Percentiles rank a stretch among this genome's conserved stretches.
phyloP scores from a whole-genome alignment of 1,140 invertebrate genomes.

The Euura lappo region DNA sequence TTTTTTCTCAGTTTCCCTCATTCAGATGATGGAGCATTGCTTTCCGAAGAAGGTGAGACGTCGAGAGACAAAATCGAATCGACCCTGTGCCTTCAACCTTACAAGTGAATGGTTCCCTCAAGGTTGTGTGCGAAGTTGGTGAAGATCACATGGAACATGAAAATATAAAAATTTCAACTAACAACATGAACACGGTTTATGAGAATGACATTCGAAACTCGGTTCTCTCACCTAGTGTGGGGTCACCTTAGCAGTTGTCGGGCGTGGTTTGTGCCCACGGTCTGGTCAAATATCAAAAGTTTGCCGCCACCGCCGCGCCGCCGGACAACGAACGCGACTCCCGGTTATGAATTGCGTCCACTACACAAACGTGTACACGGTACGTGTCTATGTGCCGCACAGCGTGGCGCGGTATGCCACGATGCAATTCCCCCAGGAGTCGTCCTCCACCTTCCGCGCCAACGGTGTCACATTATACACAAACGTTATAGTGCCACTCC shows the following conservation, averaged over 20 bases:
- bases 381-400: neutral
- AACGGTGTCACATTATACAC: neutral
- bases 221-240: constrained; percentile 23
- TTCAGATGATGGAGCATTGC: too few relatives aligned
- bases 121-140: too few relatives aligned
- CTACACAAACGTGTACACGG: neutral
- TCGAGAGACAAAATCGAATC: too few relatives aligned
- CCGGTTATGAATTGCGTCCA: neutral
- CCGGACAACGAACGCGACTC: neutral
- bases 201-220: constrained; percentile 40
- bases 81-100: too few relatives aligned
- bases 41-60: too few relatives aligned
- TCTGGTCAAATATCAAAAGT: constrained; percentile 43
- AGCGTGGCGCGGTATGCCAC: neutral
- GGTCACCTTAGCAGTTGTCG: constrained; percentile 28
- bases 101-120: too few relatives aligned
- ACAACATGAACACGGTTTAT: constrained; percentile 34
- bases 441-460: neutral
- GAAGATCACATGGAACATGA: constrained; percentile 6
- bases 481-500: neutral
- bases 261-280: neutral
- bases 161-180: constrained; percentile 10
- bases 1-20: too few relatives aligned
- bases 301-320: constrained; percentile 20
- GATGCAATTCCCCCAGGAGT: neutral